Conservation (phyloP, 2,888 invertebrate species). For the Tipula unca region DNA sequence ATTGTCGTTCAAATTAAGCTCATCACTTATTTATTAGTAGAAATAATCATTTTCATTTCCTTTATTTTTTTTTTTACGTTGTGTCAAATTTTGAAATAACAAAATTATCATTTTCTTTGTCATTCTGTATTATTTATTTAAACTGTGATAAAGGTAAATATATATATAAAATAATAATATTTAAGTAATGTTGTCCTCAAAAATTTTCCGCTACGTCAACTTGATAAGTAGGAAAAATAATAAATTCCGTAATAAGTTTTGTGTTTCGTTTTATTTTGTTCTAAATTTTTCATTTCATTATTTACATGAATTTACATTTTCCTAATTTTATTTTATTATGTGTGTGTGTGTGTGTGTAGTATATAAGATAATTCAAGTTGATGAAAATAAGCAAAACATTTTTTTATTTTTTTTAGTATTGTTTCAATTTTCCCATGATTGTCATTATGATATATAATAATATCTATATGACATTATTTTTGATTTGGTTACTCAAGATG, state of each 20-base stretch:
- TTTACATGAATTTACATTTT: not conserved
- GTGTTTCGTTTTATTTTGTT: not conserved
- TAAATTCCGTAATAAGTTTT: not conserved
- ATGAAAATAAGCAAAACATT: not conserved
- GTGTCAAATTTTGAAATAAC: not conserved
- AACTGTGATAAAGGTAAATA: not conserved
- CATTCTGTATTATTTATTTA: not conserved
- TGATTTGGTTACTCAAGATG: not conserved
- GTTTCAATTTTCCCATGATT: not conserved
- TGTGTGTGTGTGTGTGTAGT: not conserved
- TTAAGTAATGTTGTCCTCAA: slow-evolving; percentile 14
- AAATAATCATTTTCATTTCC: not conserved
- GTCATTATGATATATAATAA: not conserved
- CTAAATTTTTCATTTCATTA: not conserved
- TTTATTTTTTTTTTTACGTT: not conserved
- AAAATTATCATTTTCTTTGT: not conserved
- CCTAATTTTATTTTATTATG: not conserved
- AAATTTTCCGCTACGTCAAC: slow-evolving; percentile 14
- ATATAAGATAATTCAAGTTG: not conserved
- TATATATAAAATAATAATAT: slow-evolving; percentile 14
- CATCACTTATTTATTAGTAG: not conserved
- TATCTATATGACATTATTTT: not conserved
- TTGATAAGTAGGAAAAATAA: not conserved
- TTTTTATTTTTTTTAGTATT: not conserved
- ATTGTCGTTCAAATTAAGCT: not conserved